Evolutionary conservation across 2,888 invertebrate genomes (phyloP), one percentile per base, ranked within the genome.

Genomic region (Drymonia ruficornis): DNA sequence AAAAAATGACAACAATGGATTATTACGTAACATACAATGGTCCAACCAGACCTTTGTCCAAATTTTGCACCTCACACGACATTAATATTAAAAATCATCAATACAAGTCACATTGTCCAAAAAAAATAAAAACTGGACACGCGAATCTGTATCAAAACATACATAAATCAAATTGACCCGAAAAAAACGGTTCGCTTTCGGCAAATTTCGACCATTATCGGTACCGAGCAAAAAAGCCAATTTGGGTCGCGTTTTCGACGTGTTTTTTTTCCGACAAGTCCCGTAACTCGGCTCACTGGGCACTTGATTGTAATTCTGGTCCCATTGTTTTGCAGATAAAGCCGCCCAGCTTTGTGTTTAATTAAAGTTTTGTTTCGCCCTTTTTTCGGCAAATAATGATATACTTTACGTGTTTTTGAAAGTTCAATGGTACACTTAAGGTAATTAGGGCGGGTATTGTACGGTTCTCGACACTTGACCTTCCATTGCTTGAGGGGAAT

Each of bases 91-190:
- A 23, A 42, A 2, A 16, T 16, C 42, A 42, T 43, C 43, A 43
- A 43, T 36, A 36, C 36, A 13, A 36, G 36, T 36, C 36, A 36
- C 13, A 13, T 13, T 36, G 36, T n/a, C 36, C 36, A 6, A 36
- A 36, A 36, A 36, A 36, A 23, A 72, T 69, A 70, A 74, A 65
- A 67, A 58, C 52, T 51, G 58, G 52, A 59, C 61, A 67, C 61
- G 74, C 76, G 77, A 80, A 90, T 87, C 82, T 89, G 87, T 89
- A 91, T 86, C 91, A 90, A 89, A 89, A 81, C 72, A 80, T 78
- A 80, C 74, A 89, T 89, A 89, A 90, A 90, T 91, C 89, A 91
- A 86, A 88, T 79, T 87, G 89, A 87, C 89, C 90, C 73, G 80
- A 71, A 85, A 84, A 82, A 75, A 28, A 79, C 61, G 73, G 73